Conservation (phyloP, 92 coral and sea anemone species). For the Palythoa grandiflora region DNA sequence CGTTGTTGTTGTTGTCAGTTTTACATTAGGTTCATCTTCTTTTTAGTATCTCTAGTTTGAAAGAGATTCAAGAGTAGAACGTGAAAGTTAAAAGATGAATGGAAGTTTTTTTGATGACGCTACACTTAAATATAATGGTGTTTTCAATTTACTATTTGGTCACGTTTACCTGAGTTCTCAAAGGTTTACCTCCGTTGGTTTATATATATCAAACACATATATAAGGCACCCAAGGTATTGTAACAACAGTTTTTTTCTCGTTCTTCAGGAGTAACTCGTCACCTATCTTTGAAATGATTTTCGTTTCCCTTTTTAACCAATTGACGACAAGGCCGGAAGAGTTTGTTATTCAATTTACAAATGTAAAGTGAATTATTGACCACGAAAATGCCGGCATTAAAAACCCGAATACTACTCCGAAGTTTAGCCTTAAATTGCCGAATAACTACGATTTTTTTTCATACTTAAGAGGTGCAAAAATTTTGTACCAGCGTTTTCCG, state of each 20-base stretch:
- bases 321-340: not conserved
- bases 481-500: not conserved
- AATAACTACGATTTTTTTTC: too few relatives aligned
- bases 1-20: not conserved
- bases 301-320: not conserved
- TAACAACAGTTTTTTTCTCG: not conserved
- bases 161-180: not conserved
- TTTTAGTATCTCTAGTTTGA: not conserved
- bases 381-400: not conserved
- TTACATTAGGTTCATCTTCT: not conserved
- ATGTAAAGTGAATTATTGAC: slow-evolving; percentile 19
- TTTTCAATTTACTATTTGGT: not conserved
- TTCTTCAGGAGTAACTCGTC: not conserved
- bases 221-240: not conserved
- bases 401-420: not conserved
- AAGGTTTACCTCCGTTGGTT: not conserved
- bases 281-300: not conserved
- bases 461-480: too few relatives aligned
- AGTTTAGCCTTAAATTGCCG: too few relatives aligned
- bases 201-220: not conserved
- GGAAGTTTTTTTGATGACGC: not conserved
- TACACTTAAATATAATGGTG: not conserved
- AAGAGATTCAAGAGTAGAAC: not conserved
- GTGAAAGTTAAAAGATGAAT: not conserved
- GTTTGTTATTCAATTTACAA: not conserved